Percentiles rank a stretch among this genome's conserved stretches.
These are phyloP conservation scores for Chymomyza fuscimana DNA, from an alignment of 2,888 invertebrate genomes.

Conservation along the genomic window DNA sequence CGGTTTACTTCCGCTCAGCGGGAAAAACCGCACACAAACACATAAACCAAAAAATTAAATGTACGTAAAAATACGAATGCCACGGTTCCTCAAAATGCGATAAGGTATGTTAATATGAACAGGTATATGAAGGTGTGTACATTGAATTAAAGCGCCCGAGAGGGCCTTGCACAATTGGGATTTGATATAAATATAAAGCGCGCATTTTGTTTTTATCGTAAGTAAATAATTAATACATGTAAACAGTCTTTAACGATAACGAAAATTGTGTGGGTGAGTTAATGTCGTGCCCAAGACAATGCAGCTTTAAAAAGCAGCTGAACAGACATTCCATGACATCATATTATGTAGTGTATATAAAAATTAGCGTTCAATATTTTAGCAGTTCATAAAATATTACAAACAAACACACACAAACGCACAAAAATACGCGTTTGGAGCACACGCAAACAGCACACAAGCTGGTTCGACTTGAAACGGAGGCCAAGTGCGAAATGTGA, in stretches of 20 bases:
- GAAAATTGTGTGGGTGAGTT: neutral
- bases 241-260: slow-evolving; percentile 4
- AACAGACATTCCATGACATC: neutral
- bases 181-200: neutral
- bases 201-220: slow-evolving; percentile 41
- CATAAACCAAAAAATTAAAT: slow-evolving; percentile 11
- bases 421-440: slow-evolving; percentile 7
- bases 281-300: neutral
- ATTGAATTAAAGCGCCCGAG: neutral
- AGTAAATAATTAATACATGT: slow-evolving; percentile 47
- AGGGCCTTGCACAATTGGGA: neutral
- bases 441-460: slow-evolving; percentile 12
- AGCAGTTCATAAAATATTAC: slow-evolving; percentile 21
- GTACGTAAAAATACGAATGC: slow-evolving; percentile 12
- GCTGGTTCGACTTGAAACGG: slow-evolving; percentile 66
- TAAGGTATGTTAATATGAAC: neutral
- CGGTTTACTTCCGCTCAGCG: slow-evolving; percentile 28
- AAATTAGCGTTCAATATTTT: slow-evolving; percentile 19
- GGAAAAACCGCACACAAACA: slow-evolving; percentile 3
- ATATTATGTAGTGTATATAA: neutral
- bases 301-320: neutral
- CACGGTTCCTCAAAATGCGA: slow-evolving; percentile 10
- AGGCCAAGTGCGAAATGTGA: slow-evolving; percentile 47
- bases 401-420: neutral
- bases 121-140: slow-evolving; percentile 29